A percentile compares a stretch with the other conserved stretches of the same genome.
These are phyloP conservation scores for Thunnus maccoyii DNA, from an alignment of 2,113 vertebrate genomes.

Conservation along the genomic window DNA sequence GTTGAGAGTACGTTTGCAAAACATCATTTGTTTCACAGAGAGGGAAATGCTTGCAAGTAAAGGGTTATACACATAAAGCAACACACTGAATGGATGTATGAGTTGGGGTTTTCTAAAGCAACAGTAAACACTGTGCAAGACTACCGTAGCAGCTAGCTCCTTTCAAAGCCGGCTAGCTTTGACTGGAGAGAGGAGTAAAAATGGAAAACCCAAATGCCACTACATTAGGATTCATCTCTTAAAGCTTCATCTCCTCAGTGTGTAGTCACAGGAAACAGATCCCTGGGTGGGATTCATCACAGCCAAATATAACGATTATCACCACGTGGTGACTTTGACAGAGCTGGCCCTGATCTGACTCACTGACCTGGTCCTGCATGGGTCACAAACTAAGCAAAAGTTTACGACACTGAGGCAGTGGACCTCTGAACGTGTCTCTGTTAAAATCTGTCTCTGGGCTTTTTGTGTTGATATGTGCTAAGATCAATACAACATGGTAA, in stretches of 20 bases:
- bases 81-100: conserved; percentile 36
- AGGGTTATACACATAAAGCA: conserved; percentile 29
- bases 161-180: conserved; percentile 21
- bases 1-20: conserved; percentile 45
- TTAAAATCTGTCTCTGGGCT: conserved; percentile 61
- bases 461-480: conserved; percentile 36
- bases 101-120: conserved; percentile 17
- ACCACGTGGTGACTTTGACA: conserved; percentile 66
- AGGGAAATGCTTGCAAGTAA: conserved; percentile 38
- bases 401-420: conserved; percentile 69
- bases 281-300: conserved; percentile 51
- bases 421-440: conserved; percentile 70
- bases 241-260: not conserved
- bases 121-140: conserved; percentile 7
- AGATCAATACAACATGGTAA: conserved; percentile 61
- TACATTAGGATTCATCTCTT: not conserved
- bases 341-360: conserved; percentile 68
- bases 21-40: conserved; percentile 55
- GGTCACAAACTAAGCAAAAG: conserved; percentile 81
- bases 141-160: not conserved
- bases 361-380: conserved; percentile 80
- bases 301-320: conserved; percentile 54
- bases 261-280: conserved; percentile 48
- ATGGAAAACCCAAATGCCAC: conserved; percentile 24
- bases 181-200: not conserved